Base-by-base conservation (phyloP, 2,888 invertebrate genomes). In the Oscheius myriophilus region DNA sequence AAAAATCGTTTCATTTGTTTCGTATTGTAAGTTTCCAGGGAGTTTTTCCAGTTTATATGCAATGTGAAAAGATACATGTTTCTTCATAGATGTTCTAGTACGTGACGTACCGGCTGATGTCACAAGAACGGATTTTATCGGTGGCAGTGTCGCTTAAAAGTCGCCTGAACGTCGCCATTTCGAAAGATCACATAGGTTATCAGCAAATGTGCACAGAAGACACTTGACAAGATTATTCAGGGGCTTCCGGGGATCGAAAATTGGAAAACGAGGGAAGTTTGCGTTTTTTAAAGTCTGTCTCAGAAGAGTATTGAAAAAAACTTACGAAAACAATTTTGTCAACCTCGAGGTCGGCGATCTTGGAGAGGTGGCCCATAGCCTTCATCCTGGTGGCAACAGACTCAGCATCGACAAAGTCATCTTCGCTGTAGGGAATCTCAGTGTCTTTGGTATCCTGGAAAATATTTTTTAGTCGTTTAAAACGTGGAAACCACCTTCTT, bases 311-410 rank as follows among this genome's bases (percentile, higher is more conserved):
- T 33, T 3, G 21, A 14, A 39, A 46, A 45, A 41, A 23, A 70
- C 81, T 74, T 41, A 82, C 83, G 26, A 39, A 72, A 68, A 76
- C 73, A 52, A 82, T 81, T n/a, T 67, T 68, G 49, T 81, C 81
- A 21, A 82, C 81, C 23, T 76, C 74, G 51, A 81, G 71, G 62
- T 77, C 78, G 23, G 78, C 81, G 53, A 83, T 76, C 45, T 77
- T 63, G 33, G 72, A 67, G 39, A 80, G 67, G 54, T 76, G 75
- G 21, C 79, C 80, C 77, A 81, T 79, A 3, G 80, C 75, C 71
- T 80, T 80, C 78, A 80, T 73, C 64, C 78, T 68, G 25, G 73
- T 75, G 14, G 75, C 73, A 33, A 80, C 70, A 3, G 74, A 72
- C 43, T 73, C 72, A 16, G 76, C 76, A 59, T 75, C 73, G 12